Percentiles rank a stretch among this genome's conserved stretches.
phyloP scores from a whole-genome alignment of 1,140 invertebrate genomes.

The Chrysomallon squamiferum region DNA sequence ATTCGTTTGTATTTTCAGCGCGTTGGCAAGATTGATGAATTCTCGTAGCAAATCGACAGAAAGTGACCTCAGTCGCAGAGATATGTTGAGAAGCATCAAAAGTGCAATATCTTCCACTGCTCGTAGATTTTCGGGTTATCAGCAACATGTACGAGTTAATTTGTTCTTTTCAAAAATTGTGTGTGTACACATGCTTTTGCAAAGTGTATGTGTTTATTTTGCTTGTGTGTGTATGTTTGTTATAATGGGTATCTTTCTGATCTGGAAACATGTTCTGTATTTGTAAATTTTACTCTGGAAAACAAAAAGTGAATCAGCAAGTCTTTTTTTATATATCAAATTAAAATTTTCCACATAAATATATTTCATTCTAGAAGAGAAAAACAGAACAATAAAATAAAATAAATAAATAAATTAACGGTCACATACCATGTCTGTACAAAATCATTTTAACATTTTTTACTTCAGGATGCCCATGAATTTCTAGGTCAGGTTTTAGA shows the following conservation, averaged over 20 bases:
- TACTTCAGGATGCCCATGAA: slow-evolving; percentile 62
- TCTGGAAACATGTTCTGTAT: no score
- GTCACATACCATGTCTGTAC: no score
- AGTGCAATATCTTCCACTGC: slow-evolving; percentile 48
- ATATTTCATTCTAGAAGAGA: background rate
- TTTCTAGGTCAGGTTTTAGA: slow-evolving; percentile 59
- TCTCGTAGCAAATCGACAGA: slow-evolving; percentile 19
- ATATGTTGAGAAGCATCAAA: slow-evolving; percentile 46
- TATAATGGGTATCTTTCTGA: no score
- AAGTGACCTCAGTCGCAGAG: slow-evolving; percentile 25
- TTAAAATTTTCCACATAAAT: background rate
- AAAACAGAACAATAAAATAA: no score
- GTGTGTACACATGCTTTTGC: background rate
- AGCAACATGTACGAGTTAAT: slow-evolving; percentile 50
- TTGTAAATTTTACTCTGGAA: no score
- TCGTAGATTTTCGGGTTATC: slow-evolving; percentile 49
- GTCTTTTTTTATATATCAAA: background rate
- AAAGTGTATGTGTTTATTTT: background rate
- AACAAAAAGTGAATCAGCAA: background rate
- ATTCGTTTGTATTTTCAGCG: slow-evolving; percentile 26
- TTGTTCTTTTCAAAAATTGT: background rate
- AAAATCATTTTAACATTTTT: no score
- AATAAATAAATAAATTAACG: no score
- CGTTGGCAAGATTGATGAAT: slow-evolving; percentile 32
- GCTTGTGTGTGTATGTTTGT: no score